Evolutionary conservation across 2,797 vertebrate species (phyloP).

Genomic region (Chelon auratus): DNA sequence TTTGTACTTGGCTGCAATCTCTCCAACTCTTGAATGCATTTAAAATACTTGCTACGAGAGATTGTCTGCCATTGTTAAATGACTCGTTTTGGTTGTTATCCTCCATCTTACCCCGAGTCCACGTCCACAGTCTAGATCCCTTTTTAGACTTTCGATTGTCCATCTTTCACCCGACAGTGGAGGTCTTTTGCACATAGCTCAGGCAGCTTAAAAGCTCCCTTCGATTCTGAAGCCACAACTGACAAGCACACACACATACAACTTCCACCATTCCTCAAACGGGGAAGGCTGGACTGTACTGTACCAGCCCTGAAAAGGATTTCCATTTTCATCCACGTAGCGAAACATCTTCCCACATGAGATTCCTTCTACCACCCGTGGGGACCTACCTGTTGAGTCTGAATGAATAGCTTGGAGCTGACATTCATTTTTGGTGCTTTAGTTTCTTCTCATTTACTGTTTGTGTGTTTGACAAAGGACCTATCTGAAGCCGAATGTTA

Average conservation of each 20-base stretch:
- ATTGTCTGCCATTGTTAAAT: conserved; percentile 31
- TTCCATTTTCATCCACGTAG: conserved; percentile 73
- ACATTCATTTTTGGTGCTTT: conserved; percentile 82
- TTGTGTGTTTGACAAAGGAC: conserved; percentile 70
- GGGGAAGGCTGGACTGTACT: conserved; percentile 30
- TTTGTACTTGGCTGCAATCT: conserved; percentile 43
- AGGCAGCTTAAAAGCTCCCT: conserved; percentile 89
- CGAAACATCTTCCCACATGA: conserved; percentile 34
- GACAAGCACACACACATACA: conserved; percentile 69
- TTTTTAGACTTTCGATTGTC: conserved; percentile 55
- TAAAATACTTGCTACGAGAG: conserved; percentile 37
- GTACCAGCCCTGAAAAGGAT: conserved; percentile 51
- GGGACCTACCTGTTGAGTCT: conserved; percentile 35
- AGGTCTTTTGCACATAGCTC: conserved; percentile 90
- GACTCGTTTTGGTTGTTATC: conserved; percentile 55
- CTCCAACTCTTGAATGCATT: conserved; percentile 50
- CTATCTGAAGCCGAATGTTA: conserved; percentile 76
- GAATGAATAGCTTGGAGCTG: conserved; percentile 58
- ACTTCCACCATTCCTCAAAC: conserved; percentile 40
- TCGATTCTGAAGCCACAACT: conserved; percentile 79
- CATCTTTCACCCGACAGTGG: conserved; percentile 68
- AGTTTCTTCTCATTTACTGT: conserved; percentile 87
- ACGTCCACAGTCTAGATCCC: conserved; percentile 42
- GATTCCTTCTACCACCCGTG: conserved; percentile 21
- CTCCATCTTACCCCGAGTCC: conserved; percentile 42